Evolutionary conservation across 1,140 invertebrate species (phyloP), one percentile per base, ranked within the genome.

Genomic region (Pseudomyrmex sp.): DNA sequence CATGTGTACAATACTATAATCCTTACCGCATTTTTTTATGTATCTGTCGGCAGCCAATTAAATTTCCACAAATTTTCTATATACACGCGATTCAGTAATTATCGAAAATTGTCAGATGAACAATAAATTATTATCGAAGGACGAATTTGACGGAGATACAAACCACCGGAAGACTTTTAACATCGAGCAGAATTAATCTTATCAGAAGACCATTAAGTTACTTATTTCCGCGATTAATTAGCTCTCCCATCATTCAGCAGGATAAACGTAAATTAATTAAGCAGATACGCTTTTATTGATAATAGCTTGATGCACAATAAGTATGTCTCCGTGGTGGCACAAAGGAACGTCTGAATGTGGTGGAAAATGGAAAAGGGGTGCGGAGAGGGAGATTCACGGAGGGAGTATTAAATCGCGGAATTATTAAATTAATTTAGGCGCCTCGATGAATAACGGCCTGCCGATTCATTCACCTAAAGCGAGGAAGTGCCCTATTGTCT

Each of bases 361-460:
- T 79, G 50, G 72, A 54, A 83, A 83, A 61, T 66, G 52, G 23
- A 23, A 69, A 77, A 69, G 74, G 52, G 46, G 26, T 35, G 23
- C 35, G 35, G 35, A 35, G 46, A 52, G 74, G 52, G 52, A 59
- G 23, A 61, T 52, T 12, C 23, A 80, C 46, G 70, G 35, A 26
- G 23, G 7, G 23, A 46, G 54, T 46, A 70, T 86, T 86, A 85
- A 86, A 85, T 80, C 46, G 61, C 48, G 12, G 66, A 70, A 85
- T 86, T 86, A 85, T 85, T 86, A 80, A 85, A 86, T 80, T 80
- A 80, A 80, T 66, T 66, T 66, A 35, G 74, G 52, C 75, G 58
- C 15, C 58, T 79, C 74, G 63, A 83, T 79, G 83, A 85, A 80
- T 73, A 85, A 86, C 35, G 68, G 54, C n/a, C 66, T 65, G 46